phyloP scores from a whole-genome alignment of 1,140 invertebrate genomes.

The Bicyclus anynana region DNA sequence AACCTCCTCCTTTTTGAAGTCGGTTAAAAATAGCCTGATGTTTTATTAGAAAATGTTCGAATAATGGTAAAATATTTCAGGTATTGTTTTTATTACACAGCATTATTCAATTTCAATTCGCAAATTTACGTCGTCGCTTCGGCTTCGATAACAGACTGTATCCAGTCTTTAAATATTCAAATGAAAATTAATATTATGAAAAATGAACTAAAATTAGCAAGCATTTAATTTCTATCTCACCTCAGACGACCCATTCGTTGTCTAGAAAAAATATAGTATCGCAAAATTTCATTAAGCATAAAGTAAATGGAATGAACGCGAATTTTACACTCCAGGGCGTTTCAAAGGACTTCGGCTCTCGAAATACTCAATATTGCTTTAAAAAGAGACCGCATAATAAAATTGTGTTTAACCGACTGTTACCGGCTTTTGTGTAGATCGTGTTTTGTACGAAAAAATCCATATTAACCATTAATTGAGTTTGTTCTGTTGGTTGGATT shows the following conservation, averaged over 20 bases:
- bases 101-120: no score
- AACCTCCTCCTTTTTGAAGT: no score
- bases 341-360: conserved; percentile 55
- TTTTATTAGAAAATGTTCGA: no score
- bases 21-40: no score
- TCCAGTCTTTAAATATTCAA: no score
- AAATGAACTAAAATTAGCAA: no score
- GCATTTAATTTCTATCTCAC: background rate
- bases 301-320: conserved; percentile 58
- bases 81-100: no score
- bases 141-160: no score
- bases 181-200: no score
- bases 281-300: conserved; percentile 61
- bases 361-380: conserved; percentile 56
- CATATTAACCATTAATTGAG: background rate
- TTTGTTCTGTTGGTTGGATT: no score
- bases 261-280: conserved; percentile 30
- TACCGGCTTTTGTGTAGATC: background rate
- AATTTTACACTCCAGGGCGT: conserved; percentile 62
- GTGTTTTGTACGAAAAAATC: background rate
- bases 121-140: no score
- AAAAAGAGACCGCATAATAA: conserved; percentile 58
- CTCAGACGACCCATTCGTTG: background rate
- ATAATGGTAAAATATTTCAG: no score
- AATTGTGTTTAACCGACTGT: conserved; percentile 45